phyloP scores from a whole-genome alignment of 2,113 vertebrate species.

The Microcebus ravelobensis region DNA sequence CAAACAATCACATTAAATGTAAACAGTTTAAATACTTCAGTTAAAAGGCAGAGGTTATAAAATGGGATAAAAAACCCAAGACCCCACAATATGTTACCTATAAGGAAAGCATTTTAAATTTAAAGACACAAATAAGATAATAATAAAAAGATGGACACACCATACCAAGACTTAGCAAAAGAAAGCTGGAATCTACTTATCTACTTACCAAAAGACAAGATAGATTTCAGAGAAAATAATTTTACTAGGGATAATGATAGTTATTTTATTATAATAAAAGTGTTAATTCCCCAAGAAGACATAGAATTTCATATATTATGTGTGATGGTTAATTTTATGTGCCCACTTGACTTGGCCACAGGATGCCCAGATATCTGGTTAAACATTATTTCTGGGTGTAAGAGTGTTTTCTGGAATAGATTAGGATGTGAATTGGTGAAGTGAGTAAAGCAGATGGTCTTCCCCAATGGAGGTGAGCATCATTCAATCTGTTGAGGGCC shows the following conservation, averaged over 20 bases:
- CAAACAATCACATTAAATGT: not conserved
- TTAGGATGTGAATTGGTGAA: not conserved
- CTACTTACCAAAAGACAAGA: not conserved
- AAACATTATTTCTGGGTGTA: not conserved
- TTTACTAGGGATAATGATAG: not conserved
- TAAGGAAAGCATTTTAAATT: not conserved
- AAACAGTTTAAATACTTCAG: not conserved
- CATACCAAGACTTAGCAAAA: not conserved
- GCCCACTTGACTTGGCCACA: not conserved
- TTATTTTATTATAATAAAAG: not conserved
- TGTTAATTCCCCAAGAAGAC: not conserved
- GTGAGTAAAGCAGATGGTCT: not conserved
- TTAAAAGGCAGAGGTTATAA: constrained; percentile 22
- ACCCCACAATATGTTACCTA: not conserved
- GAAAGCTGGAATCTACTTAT: not conserved
- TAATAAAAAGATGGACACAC: not conserved
- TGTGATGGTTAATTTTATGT: not conserved
- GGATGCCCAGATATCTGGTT: not conserved
- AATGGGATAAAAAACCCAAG: not conserved
- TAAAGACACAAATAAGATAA: not conserved
- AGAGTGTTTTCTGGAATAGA: not conserved
- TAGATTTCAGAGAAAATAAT: not conserved
- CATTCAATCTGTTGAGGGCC: not conserved
- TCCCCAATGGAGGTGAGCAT: not conserved
- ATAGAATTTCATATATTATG: not conserved